Base-by-base conservation (phyloP, 2,888 invertebrate species). In the Myopa testacea region DNA sequence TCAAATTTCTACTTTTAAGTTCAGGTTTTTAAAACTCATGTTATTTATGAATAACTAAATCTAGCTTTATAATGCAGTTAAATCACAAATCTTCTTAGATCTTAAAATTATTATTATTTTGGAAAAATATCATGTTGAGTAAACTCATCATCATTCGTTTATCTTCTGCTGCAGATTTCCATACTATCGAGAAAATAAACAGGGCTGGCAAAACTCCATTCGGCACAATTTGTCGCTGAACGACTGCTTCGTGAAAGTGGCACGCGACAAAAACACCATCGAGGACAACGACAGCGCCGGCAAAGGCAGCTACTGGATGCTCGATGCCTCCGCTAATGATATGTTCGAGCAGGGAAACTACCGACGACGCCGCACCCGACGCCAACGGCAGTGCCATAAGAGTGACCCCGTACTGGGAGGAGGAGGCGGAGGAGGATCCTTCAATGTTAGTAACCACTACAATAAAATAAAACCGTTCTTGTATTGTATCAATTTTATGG, bases 281-380 rank as follows among this genome's bases (percentile, higher is more conserved):
- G 87, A 88, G 38, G 89, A 89, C 6, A 87, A 86, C 34, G 87
- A 88, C 70, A 86, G 86, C 72, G 86, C 85, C 5, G 95, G 95
- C 1, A 95, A 95, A 87, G 95, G 95, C 14, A 94, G 93, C 84
- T 95, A 93, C 87, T 95, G 95, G 95, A 93, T 93, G 84, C 88
- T 95, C 82, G 95, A 95, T 86, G 93, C 95, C 0, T 92, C 94
- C 76, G 94, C 94, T 65, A 92, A 93, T 82, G 95, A 95, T 87
- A 96, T 96, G 96, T 96, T 96, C 87, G 96, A 96, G 86, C 94
- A 95, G 84, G 96, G 96, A n/a, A 95, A 95, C 86, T 96, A 95
- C 88, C 90, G 96, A 75, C 90, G 96, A 70, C 89, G 96, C 77
- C 91, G 94, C 82, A 92, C 93, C 68, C 90, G 93, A 75, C 88